Base-by-base conservation (phyloP, 2,113 vertebrate species). In the Neoarius graeffei region DNA sequence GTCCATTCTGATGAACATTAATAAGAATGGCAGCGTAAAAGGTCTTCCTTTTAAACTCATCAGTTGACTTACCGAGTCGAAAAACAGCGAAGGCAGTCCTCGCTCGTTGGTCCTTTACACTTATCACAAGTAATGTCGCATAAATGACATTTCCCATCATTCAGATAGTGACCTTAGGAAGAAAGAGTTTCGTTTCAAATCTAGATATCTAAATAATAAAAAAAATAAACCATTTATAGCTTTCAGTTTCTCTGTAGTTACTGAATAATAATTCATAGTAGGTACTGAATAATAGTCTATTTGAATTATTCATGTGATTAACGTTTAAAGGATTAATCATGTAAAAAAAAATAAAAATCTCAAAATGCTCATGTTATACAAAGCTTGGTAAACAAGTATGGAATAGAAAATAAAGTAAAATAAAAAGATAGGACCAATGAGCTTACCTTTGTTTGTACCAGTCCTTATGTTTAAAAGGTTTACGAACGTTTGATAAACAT, bases 31-130 rank as follows among this genome's bases (percentile, higher is more conserved):
- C 2, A 27, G 25, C 27, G 25, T 27, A 17, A 56, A 69, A 30
- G 17, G 19, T 25, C 23, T 17, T 85, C 13, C 23, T 25, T 25
- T 60, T 17, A 19, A 76, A 15, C 10, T 79, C 42, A 13, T 8
- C 80, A 62, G 1, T 15, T 83, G 30, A 35, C 93, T 95, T 93
- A 99, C 98, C 97, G 94, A 88, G 94, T 91, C 1, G 0, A 0
- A 0, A 91, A 83, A 86, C 98, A 99, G 91, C 92, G 94, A 85
- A 94, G 96, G 93, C 98, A 99, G 88, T 96, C 93, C 59, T 96
- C 92, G 0, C 6, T 85, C 89, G 94, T 91, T 1, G 97, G 97
- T 60, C 97, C 98, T 7, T 64, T 84, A 91, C 98, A 99, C 84
- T 91, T 95, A 92, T 90, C 89, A 91, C 98, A 99, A 0, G 95